Evolutionary conservation across 2,797 vertebrate genomes (phyloP).

Genomic region (Hybognathus amarus): DNA sequence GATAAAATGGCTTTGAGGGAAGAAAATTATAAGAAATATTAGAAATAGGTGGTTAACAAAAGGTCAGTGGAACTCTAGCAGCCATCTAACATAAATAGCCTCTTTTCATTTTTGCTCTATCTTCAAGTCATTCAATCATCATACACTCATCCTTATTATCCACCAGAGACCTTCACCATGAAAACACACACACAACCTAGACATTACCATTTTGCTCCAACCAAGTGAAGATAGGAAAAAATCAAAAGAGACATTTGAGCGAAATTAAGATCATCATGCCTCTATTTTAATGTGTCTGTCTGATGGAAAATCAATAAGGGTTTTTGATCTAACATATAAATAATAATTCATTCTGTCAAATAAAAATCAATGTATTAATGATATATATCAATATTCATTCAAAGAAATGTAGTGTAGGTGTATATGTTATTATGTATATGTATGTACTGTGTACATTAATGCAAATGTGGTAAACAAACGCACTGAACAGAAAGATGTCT

Average conservation of each 20-base stretch:
- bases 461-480: too few species aligned
- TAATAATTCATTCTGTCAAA: background rate
- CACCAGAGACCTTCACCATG: constrained; percentile 56
- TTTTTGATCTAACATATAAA: background rate
- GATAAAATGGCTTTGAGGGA: constrained; percentile 10
- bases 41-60: constrained; percentile 66
- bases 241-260: constrained; percentile 48
- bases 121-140: constrained; percentile 50
- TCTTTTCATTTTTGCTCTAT: constrained; percentile 41
- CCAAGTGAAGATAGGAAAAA: constrained; percentile 46
- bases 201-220: constrained; percentile 53
- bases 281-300: constrained; percentile 46
- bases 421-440: too few species aligned
- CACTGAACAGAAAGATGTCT: too few species aligned
- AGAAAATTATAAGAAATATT: constrained; percentile 33
- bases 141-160: constrained; percentile 42
- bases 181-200: constrained; percentile 24
- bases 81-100: constrained; percentile 71
- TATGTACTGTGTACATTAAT: too few species aligned
- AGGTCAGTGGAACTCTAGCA: constrained; percentile 69
- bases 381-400: background rate
- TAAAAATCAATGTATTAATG: background rate
- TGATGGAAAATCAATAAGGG: background rate
- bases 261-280: constrained; percentile 58
- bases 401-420: background rate